These are phyloP conservation scores for Synanthedon tipuliformis DNA, from an alignment of 2,888 invertebrate genomes.

Conservation along the genomic window DNA sequence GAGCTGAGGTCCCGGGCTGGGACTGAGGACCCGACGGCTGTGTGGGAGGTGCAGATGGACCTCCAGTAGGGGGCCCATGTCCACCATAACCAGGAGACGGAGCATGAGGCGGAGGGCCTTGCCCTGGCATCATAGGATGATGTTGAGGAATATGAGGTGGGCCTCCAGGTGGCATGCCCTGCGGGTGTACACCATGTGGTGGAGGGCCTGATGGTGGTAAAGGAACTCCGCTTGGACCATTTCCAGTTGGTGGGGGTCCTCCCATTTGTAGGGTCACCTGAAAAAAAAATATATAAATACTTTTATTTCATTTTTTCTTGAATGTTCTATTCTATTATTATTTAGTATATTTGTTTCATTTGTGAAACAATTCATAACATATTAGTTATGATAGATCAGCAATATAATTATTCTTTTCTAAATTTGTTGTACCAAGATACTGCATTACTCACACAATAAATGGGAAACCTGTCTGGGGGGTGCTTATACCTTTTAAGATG, in stretches of 20 bases:
- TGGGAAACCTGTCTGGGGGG: too few relatives aligned
- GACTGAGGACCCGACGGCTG: slow-evolving; percentile 17
- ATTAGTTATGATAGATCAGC: too few relatives aligned
- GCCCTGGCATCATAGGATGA: slow-evolving; percentile 41
- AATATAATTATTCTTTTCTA: too few relatives aligned
- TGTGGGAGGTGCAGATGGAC: slow-evolving; percentile 20
- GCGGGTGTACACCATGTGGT: slow-evolving; percentile 57
- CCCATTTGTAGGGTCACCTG: slow-evolving; percentile 57
- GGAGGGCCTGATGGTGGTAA: slow-evolving; percentile 31
- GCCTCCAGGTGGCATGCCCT: slow-evolving; percentile 30
- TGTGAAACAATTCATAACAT: too few relatives aligned
- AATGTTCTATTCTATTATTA: too few relatives aligned
- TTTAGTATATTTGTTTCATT: too few relatives aligned
- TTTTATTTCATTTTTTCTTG: too few relatives aligned
- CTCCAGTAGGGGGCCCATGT: slow-evolving; percentile 17
- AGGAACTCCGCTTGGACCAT: slow-evolving; percentile 33
- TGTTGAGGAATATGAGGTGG: slow-evolving; percentile 37
- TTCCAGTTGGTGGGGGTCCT: slow-evolving; percentile 44
- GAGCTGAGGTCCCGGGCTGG: slow-evolving; percentile 30
- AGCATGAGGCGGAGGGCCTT: slow-evolving; percentile 29
- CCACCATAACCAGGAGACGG: slow-evolving; percentile 27
- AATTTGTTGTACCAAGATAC: too few relatives aligned
- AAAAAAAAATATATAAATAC: slow-evolving; percentile 1
- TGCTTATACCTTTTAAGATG: too few relatives aligned
- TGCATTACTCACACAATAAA: too few relatives aligned